Evolutionary conservation across 2,113 vertebrate species (phyloP).

Genomic region (Eonycteris spelaea): DNA sequence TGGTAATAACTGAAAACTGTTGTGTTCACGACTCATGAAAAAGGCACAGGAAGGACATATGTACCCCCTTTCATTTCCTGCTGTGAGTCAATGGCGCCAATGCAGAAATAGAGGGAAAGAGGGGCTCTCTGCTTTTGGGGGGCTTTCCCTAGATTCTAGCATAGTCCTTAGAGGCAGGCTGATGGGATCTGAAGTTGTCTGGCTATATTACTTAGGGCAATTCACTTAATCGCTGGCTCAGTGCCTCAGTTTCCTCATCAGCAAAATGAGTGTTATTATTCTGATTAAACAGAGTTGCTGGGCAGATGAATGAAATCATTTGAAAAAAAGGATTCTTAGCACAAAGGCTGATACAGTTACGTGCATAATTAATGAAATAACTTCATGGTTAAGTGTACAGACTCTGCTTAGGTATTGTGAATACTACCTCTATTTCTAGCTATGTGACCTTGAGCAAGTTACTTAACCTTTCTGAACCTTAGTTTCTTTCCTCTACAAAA

Average conservation of each 20-base stretch:
- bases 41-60: neutral
- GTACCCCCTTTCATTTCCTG: neutral
- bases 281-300: neutral
- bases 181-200: too few relatives aligned
- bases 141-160: neutral
- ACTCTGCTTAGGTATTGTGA: neutral
- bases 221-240: neutral
- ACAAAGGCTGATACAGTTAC: neutral
- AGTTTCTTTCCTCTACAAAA: neutral
- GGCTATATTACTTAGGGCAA: neutral
- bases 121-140: neutral
- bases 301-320: neutral
- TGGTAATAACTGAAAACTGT: neutral
- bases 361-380: neutral
- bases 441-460: neutral
- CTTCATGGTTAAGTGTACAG: neutral
- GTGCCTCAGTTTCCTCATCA: neutral
- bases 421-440: neutral
- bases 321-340: neutral
- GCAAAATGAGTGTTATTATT: neutral
- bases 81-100: neutral
- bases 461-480: neutral
- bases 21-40: conserved; percentile 20
- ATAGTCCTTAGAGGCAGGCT: neutral
- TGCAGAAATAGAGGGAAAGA: neutral